Evolutionary conservation across 2,113 vertebrate species (phyloP).

Genomic region (Fukomys damarensis): DNA sequence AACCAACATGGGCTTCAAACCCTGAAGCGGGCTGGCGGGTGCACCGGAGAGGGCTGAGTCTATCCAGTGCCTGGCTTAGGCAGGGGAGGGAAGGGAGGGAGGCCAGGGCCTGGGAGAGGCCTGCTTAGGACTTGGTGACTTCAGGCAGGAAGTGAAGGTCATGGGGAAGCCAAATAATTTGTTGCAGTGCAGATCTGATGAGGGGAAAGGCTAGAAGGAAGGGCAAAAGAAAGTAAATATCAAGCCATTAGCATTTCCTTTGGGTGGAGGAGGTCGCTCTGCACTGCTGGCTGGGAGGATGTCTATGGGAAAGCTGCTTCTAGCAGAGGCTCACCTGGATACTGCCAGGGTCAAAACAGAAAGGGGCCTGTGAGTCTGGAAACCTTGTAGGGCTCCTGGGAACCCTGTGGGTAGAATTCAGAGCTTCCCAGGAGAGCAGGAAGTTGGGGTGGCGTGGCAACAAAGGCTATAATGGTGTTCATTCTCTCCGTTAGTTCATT

Average conservation of each 20-base stretch:
- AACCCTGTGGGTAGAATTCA: fast-evolving
- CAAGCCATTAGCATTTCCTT: neutral
- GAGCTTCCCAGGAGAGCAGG: neutral
- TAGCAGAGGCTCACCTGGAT: neutral
- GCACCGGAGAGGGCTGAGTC: neutral
- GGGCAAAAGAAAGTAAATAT: neutral
- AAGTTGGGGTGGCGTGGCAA: neutral
- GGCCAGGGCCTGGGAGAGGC: neutral
- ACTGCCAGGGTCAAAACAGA: neutral
- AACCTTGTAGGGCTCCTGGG: fast-evolving
- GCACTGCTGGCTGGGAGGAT: neutral
- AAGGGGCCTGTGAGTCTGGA: neutral
- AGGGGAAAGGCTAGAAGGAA: conserved; percentile 6
- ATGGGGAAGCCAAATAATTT: neutral
- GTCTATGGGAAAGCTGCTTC: neutral
- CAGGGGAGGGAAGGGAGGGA: neutral
- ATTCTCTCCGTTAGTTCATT: neutral
- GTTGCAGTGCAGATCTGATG: neutral
- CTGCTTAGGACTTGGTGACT: neutral
- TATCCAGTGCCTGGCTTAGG: neutral
- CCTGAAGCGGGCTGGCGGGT: neutral
- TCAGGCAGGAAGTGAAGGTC: neutral
- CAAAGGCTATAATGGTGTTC: too few species aligned
- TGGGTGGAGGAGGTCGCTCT: neutral
- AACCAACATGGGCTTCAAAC: neutral